Base-by-base conservation (phyloP, 92 coral and sea anemone genomes). In the Ricordea florida region DNA sequence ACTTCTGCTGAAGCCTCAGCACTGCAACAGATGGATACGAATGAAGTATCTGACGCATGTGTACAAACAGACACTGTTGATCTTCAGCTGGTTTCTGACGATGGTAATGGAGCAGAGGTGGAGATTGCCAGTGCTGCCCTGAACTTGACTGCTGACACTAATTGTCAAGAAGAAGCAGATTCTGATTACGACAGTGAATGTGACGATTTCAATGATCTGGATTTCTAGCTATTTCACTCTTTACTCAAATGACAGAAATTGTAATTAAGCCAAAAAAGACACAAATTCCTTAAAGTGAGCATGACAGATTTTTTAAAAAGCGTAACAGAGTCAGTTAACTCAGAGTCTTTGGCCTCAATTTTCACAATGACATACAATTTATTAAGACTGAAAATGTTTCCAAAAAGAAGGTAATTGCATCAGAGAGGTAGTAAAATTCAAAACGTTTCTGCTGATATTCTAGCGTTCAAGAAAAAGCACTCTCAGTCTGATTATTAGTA, bases 121-220 rank as follows among this genome's bases (percentile, higher is more conserved):
- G 35, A 69, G 55, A 70, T 70, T 70, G 78, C 78, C 13, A 70
- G 66, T 70, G 78, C 66, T 8, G 78, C 78, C 36, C 66, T 70
- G 65, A 70, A 70, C 66, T 6, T 70, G 40, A 71, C 67, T 71
- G 77, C 27, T 69, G 64, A 69, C 16, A 17, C 77, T 35, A 5
- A 6, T 4, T 50, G 77, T 63, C 77, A 51, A 69, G 77, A 48
- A 50, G 61, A 49, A 50, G 63, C 76, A 69, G 76, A 69, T 50
- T 69, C 60, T 67, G 61, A 67, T 67, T 67, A 46, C 22, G 75
- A 67, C 43, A 58, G 65, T 32, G 28, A 58, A 31, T 31, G 45
- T 58, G 65, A 31, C 26, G 43, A 28, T 29, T 10, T 24, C 61
- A n/a, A 57, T 57, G 63, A 29, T 28, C 18, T 28, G 10, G 27